Base-by-base conservation (phyloP, 2,888 invertebrate genomes). In the Athalia cordata region DNA sequence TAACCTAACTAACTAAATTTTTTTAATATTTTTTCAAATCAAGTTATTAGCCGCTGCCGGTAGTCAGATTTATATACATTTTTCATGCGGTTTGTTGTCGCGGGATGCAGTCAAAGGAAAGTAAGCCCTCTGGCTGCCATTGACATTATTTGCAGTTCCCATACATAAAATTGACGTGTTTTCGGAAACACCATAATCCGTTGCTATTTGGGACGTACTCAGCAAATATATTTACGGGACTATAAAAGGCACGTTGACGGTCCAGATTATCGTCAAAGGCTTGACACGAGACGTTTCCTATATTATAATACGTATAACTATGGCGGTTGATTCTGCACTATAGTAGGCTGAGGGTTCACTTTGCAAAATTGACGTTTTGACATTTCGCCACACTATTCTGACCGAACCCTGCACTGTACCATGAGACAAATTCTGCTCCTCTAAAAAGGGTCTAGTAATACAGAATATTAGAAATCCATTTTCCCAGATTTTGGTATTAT, bases 111-210 rank as follows among this genome's bases (percentile, higher is more conserved):
- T 29, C 29, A 29, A 29, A 29, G 29, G 29, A 29, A 29, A 29
- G 29, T 2, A n/a, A 59, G 47, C 1, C 59, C 7, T 9, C 15
- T 13, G 70, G 45, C 47, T 68, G 50, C 11, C 8, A 47, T 47
- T 47, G 45, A 59, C 13, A 50, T 61, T 85, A 82, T 86, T 85
- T 86, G 83, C 83, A 77, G 85, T 86, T 86, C 85, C 85, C 85
- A 86, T 86, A 84, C 83, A 29, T 29, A 29, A 84, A 85, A 81
- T 75, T 75, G 75, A 75, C 75, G 62, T 75, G 75, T 75, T 75
- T 75, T 75, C 75, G 75, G 75, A 75, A 75, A 75, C 75, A 62
- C 75, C 9, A 62, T 75, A 75, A 75, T 75, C 75, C 11, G 61
- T 49, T 6, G 62, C 50, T 62, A 50, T 64, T 45, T 11, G 49